Evolutionary conservation across 2,113 vertebrate species (phyloP).

Genomic region (Microtus oregoni): DNA sequence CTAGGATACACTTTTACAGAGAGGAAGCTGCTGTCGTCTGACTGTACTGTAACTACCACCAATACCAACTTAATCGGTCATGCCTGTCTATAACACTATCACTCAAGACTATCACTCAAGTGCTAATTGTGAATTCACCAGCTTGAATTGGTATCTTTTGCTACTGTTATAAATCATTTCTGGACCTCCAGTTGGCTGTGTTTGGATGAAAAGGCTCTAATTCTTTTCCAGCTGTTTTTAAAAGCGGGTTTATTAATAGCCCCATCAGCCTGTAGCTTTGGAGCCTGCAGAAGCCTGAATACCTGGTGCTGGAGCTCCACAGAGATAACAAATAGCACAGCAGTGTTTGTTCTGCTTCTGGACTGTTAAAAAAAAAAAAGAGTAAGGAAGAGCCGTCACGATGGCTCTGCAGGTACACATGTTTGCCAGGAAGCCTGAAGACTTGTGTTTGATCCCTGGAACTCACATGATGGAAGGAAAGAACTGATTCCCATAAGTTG

Average conservation of each 20-base stretch:
- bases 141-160: background rate
- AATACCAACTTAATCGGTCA: background rate
- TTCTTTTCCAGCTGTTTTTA: slow-evolving; percentile 11
- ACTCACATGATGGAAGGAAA: background rate
- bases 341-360: background rate
- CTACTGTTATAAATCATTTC: slow-evolving; percentile 11
- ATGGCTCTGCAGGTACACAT: background rate
- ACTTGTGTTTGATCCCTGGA: background rate
- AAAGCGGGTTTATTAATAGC: slow-evolving; percentile 28
- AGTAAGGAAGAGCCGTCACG: background rate
- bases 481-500: background rate
- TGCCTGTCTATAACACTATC: background rate
- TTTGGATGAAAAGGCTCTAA: background rate
- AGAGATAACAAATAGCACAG: background rate
- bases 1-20: background rate
- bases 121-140: background rate
- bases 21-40: slow-evolving; percentile 7
- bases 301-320: background rate
- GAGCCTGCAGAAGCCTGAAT: background rate
- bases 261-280: slow-evolving; percentile 39
- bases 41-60: background rate
- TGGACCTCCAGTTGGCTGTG: background rate
- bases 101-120: background rate
- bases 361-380: background rate
- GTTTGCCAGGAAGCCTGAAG: too few species aligned